phyloP scores from a whole-genome alignment of 2,888 invertebrate genomes.

The Cerastoderma edule region DNA sequence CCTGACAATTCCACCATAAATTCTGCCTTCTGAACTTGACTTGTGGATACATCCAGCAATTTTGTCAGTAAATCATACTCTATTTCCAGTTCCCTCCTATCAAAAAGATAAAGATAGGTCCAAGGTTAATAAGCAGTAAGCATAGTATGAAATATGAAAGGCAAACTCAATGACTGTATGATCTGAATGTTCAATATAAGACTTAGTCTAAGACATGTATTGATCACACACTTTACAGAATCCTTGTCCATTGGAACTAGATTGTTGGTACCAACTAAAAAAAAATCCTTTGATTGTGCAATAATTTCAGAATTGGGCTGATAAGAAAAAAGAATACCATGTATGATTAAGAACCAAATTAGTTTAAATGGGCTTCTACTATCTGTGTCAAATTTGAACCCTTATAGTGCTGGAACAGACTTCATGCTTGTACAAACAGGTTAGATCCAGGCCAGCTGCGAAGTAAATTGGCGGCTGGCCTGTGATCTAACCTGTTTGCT shows the following conservation, averaged over 20 bases:
- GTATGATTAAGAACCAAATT: no score
- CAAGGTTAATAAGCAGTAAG: background rate
- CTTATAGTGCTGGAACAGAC: no score
- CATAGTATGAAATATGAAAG: no score
- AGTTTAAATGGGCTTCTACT: no score
- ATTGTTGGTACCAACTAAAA: background rate
- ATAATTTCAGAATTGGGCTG: no score
- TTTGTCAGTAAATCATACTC: conserved; percentile 43
- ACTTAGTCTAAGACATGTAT: background rate
- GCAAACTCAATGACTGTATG: background rate
- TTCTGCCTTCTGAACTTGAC: conserved; percentile 29
- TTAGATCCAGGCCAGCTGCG: no score
- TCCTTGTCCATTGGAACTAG: background rate
- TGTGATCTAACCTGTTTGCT: no score
- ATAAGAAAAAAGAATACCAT: no score
- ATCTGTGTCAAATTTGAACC: no score
- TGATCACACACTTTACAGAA: background rate
- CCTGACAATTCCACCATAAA: conserved; percentile 42
- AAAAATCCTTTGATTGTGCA: no score
- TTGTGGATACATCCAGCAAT: conserved; percentile 21
- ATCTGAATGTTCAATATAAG: background rate
- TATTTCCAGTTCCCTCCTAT: conserved; percentile 37
- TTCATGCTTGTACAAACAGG: no score
- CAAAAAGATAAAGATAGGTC: background rate
- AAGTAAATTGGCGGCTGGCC: no score